Evolutionary conservation across 2,797 vertebrate species (phyloP).

Genomic region (Lycodopsis pacificus): DNA sequence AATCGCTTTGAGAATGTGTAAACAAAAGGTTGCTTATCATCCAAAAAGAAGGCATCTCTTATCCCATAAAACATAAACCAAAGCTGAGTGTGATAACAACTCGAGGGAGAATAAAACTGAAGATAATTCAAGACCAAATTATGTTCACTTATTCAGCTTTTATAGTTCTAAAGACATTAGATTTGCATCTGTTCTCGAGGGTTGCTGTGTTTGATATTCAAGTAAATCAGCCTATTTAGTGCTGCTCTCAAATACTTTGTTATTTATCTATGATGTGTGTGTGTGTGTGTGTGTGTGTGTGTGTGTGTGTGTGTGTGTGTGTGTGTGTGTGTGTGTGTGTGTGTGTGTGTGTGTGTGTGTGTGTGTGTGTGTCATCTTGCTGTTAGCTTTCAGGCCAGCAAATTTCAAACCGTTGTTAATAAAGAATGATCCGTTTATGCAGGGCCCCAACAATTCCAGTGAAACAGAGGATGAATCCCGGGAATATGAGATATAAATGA

Average conservation of each 20-base stretch:
- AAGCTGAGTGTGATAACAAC: not conserved
- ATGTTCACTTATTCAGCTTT: conserved; percentile 6
- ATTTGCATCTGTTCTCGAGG: conserved; percentile 38
- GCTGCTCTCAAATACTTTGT: conserved; percentile 31
- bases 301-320: not conserved
- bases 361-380: conserved; percentile 8
- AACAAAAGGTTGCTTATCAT: not conserved
- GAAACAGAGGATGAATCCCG: conserved; percentile 21
- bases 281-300: not conserved
- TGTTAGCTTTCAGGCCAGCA: conserved; percentile 17
- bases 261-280: conserved; percentile 32
- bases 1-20: not conserved
- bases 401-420: conserved; percentile 18
- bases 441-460: not conserved
- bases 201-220: conserved; percentile 30
- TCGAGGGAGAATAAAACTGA: not conserved
- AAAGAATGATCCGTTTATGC: conserved; percentile 13
- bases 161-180: conserved; percentile 17
- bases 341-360: not conserved
- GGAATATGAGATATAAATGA: conserved; percentile 37
- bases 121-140: conserved; percentile 14
- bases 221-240: conserved; percentile 31
- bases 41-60: not conserved
- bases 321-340: not conserved
- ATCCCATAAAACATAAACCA: not conserved